These are phyloP conservation scores for Cheilosia vernalis DNA, from an alignment of 2,888 invertebrate genomes.

Conservation along the genomic window DNA sequence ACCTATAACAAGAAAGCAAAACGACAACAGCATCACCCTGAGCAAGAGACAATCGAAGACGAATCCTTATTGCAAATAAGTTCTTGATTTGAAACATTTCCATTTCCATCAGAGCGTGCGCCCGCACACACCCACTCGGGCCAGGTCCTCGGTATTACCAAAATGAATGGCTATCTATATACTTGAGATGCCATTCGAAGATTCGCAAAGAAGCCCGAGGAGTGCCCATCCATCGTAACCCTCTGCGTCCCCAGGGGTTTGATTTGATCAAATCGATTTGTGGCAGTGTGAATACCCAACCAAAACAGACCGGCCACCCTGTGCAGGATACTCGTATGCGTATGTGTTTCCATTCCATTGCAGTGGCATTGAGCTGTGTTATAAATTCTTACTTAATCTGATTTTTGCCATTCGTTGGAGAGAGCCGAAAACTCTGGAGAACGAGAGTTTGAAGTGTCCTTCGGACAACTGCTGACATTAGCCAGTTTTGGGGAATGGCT, in stretches of 20 bases:
- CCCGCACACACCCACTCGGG: background rate
- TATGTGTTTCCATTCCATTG: constrained; percentile 41
- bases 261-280: constrained; percentile 53
- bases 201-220: constrained; percentile 39
- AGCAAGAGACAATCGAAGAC: constrained; percentile 57
- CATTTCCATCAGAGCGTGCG: constrained; percentile 15
- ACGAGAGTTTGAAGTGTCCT: constrained; percentile 31
- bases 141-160: constrained; percentile 1
- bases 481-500: constrained; percentile 35
- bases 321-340: constrained; percentile 5
- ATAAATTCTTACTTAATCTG: constrained; percentile 69
- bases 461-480: constrained; percentile 54
- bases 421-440: background rate
- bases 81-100: constrained; percentile 55
- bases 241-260: background rate
- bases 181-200: constrained; percentile 54
- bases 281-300: constrained; percentile 4
- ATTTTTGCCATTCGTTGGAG: constrained; percentile 40
- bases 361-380: constrained; percentile 56
- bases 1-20: constrained; percentile 26
- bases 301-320: background rate
- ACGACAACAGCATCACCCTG: constrained; percentile 4
- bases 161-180: constrained; percentile 44
- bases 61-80: constrained; percentile 63
- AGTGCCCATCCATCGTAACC: constrained; percentile 24